Evolutionary conservation across 2,888 invertebrate species (phyloP).

Genomic region (Andricus curvator): DNA sequence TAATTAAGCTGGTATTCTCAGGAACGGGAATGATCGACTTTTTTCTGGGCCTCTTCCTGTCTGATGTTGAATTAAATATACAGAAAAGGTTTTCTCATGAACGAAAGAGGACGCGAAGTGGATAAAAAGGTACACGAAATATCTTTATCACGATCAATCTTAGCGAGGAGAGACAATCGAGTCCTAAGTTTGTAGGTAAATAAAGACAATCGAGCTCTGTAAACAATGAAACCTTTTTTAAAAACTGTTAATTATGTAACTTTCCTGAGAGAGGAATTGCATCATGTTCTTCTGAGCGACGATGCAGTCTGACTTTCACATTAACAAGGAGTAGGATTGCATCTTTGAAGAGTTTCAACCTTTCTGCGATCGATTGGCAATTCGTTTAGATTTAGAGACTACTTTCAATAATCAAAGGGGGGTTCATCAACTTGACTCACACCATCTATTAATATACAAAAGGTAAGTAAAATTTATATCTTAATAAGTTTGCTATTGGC

Average conservation of each 20-base stretch:
- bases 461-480: constrained; percentile 1
- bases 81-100: background rate
- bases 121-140: constrained; percentile 13
- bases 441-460: background rate
- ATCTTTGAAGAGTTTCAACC: constrained; percentile 55
- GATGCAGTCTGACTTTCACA: constrained; percentile 60
- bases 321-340: constrained; percentile 62
- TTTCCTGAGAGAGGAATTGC: constrained; percentile 52
- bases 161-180: constrained; percentile 11
- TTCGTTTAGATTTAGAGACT: background rate
- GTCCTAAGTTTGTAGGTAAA: constrained; percentile 41
- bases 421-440: background rate
- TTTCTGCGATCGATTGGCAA: constrained; percentile 21
- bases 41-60: constrained; percentile 6
- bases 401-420: background rate
- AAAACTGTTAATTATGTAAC: constrained; percentile 54
- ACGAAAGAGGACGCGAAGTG: background rate
- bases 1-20: background rate
- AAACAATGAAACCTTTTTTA: constrained; percentile 54
- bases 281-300: constrained; percentile 50
- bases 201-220: constrained; percentile 53
- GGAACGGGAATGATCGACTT: constrained; percentile 1
- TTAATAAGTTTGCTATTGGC: too few relatives aligned
- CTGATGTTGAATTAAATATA: constrained; percentile 2
- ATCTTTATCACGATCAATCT: background rate